Base-by-base conservation (phyloP, 2,797 vertebrate species). In the Cryptoblepharus egeriae region DNA sequence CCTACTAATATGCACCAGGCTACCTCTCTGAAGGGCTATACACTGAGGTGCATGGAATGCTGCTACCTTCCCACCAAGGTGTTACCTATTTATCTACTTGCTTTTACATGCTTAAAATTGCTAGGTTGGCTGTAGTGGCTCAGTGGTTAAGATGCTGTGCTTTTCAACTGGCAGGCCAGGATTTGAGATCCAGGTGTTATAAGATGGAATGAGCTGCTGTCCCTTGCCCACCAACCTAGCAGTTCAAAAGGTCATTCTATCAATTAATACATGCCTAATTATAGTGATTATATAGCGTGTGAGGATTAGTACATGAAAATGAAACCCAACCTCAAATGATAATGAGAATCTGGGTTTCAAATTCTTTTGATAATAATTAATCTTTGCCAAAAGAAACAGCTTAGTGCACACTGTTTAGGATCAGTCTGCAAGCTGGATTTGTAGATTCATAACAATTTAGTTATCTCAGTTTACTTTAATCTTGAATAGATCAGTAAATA, bases 401-500 rank as follows among this genome's bases (percentile, higher is more conserved):
- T 77, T 35, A 77, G 42, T 45, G 65, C 67, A 35, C 65, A 77
- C 37, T 77, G 61, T 77, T 22, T n/a, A 77, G 61, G 75, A 77
- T 30, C 45, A 77, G 63, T 52, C 75, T 65, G 65, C 75, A 65
- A 65, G 45, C 61, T 67, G 75, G 30, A 65, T 45, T n/a, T 67
- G 20, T 61, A 75, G 73, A 61, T 61, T 65, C 65, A 45, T 18
- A 52, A 67, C 45, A 77, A 65, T 77, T 52, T 52, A 52, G 49
- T 77, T 77, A 64, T 64, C 75, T 77, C n/a, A 35, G 61, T 77
- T 77, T 20, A 65, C 67, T 77, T 52, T 67, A 67, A 77, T 65
- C 45, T 45, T 45, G 35, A 77, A 77, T 77, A 67, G 67, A 26
- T 77, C 42, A 77, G 75, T 45, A 32, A 24, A 77, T 52, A 30